These are phyloP conservation scores for Nomada flava DNA, from an alignment of 2,888 invertebrate species.

Conservation along the genomic window DNA sequence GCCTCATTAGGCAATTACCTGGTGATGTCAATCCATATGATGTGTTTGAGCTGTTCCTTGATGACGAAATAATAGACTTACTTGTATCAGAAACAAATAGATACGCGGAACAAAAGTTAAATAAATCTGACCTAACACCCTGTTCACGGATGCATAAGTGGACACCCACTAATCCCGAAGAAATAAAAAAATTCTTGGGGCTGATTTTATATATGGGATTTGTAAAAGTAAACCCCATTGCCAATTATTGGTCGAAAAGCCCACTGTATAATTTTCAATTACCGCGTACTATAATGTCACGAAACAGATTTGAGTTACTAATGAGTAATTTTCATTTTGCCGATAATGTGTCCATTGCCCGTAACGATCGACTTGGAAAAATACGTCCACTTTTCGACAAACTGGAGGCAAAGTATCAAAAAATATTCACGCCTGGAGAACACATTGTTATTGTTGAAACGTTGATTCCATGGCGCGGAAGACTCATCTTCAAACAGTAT, in stretches of 20 bases:
- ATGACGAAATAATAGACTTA: constrained; percentile 55
- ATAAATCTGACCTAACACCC: constrained; percentile 36
- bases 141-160: constrained; percentile 61
- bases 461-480: no score
- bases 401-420: no score
- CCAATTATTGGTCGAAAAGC: constrained; percentile 53
- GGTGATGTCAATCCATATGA: constrained; percentile 37
- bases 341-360: constrained; percentile 41
- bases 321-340: constrained; percentile 49
- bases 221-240: constrained; percentile 47
- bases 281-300: constrained; percentile 36
- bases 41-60: constrained; percentile 50
- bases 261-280: constrained; percentile 46
- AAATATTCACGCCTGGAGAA: no score
- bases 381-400: constrained; percentile 34
- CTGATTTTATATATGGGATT: constrained; percentile 54
- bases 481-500: no score
- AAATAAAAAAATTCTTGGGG: constrained; percentile 66
- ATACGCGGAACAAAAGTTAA: constrained; percentile 58
- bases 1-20: no score
- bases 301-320: constrained; percentile 55
- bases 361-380: constrained; percentile 49
- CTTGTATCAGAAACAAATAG: constrained; percentile 60
- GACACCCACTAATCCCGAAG: constrained; percentile 61
- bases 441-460: no score